Base-by-base conservation (phyloP, 2,888 invertebrate genomes). In the Stictocephala bisonia region DNA sequence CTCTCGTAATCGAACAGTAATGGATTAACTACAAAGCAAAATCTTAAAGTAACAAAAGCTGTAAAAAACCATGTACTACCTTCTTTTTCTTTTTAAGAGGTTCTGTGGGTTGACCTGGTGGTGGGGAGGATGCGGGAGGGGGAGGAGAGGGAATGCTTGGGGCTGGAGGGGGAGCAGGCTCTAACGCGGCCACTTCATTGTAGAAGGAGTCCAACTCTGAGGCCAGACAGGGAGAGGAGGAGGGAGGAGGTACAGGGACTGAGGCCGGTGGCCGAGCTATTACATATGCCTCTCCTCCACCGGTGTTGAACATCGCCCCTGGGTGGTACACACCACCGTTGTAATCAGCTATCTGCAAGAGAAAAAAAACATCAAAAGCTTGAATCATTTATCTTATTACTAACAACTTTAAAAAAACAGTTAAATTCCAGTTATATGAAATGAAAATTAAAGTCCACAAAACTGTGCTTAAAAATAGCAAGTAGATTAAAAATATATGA, bases 171-270 rank as follows among this genome's bases (percentile, higher is more conserved):
- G 71, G 73, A 1, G 75, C 74, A 6, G 84, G 82, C 76, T 88
- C 87, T 58, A 88, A 83, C 0, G 86, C 85, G 1, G 88, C 89
- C 31, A 89, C 85, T 78, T 89, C 89, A 3, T 85, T 88, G 81
- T 89, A 89, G 82, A 89, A 89, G 1, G 87, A 88, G 81, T 87
- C 86, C 68, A 89, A 81, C 13, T 86, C 88, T 0, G 85, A 85
- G 20, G 85, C 85, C 13, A 87, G 74, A 9, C 77, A 85, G 72
- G 85, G 85, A 72, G 83, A 2, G 18, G 83, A 2, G 18, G 24
- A 3, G 4, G 71, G 56, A 13, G 71, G 40, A 7, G 58, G 50
- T 24, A 35, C n/a, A 29, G 56, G 26, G 3, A 40, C 56, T 26
- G 41, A 56, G 29, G 70, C 70, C 3, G 70, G 70, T 1, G 70